phyloP scores from a whole-genome alignment of 2,888 invertebrate species.

The Rhagonycha lutea region DNA sequence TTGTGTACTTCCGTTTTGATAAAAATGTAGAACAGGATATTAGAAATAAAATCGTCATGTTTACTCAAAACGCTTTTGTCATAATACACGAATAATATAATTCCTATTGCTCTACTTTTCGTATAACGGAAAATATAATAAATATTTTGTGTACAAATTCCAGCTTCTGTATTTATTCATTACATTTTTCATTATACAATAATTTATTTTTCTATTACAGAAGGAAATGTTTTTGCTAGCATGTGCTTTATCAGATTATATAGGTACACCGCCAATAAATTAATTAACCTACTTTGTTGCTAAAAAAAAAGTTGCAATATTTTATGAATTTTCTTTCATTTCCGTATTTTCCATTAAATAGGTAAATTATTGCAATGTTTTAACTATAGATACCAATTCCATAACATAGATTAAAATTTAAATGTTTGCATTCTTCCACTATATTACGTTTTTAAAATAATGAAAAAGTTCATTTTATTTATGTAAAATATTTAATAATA shows the following conservation, averaged over 20 bases:
- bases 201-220: not conserved
- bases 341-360: not conserved
- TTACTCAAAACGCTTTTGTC: not conserved
- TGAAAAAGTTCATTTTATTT: too few relatives aligned
- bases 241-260: not conserved
- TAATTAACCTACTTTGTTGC: not conserved
- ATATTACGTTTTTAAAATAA: too few relatives aligned
- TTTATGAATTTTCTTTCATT: not conserved
- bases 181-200: not conserved
- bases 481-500: too few relatives aligned
- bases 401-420: not conserved
- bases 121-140: not conserved
- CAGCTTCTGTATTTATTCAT: not conserved
- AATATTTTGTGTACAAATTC: not conserved
- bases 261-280: not conserved
- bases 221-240: not conserved
- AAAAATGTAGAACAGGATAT: constrained; percentile 25
- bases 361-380: too few relatives aligned
- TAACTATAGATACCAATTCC: too few relatives aligned
- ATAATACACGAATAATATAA: not conserved
- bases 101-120: not conserved
- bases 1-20: constrained; percentile 18
- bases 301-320: not conserved
- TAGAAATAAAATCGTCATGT: constrained; percentile 18
- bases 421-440: not conserved